Base-by-base conservation (phyloP, 2,888 invertebrate species). In the Ecliptopera silaceata region DNA sequence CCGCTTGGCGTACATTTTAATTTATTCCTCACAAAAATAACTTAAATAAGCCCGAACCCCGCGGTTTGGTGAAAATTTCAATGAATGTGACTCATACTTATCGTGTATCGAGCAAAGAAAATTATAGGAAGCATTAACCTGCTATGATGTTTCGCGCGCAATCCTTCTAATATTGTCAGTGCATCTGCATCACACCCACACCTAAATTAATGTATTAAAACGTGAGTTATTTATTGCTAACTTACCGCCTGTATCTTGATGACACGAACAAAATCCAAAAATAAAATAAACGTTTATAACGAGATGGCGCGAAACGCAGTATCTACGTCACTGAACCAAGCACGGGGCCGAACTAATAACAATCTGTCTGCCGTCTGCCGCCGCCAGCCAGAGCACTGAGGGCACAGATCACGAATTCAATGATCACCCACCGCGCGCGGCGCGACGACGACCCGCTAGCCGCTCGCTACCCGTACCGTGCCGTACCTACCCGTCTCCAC, bases 241-340 rank as follows among this genome's bases (percentile, higher is more conserved):
- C 60, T 63, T 58, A 65, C 65, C 59, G 60, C n/a, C 51, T 42
- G 3, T 44, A 36, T 18, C 4, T 49, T 39, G 18, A n/a, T 12
- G 46, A 15, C 13, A 46, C 50, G 39, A 61, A 65, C 57, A 45
- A 61, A 63, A 65, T 61, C 55, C 57, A 65, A 63, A 63, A 59
- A 49, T 59, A 65, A 63, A 61, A 51, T 49, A 58, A 56, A 57
- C 43, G 18, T 13, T 39, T 39, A 0, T 55, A 34, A 34, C 43
- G 60, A 61, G 52, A 63, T 58, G 61, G 59, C 67, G 61, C 64
- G 63, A 65, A 65, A 59, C 54, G 55, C 62, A 36, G 53, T 58
- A 52, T 46, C 52, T 57, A 56, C 56, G 62, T 60, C 68, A 63
- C 60, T 39, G 51, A 51, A 29, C 17, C 31, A 18, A 29, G 29